Evolutionary conservation across 2,888 invertebrate species (phyloP).

Genomic region (Melanostoma scalare): DNA sequence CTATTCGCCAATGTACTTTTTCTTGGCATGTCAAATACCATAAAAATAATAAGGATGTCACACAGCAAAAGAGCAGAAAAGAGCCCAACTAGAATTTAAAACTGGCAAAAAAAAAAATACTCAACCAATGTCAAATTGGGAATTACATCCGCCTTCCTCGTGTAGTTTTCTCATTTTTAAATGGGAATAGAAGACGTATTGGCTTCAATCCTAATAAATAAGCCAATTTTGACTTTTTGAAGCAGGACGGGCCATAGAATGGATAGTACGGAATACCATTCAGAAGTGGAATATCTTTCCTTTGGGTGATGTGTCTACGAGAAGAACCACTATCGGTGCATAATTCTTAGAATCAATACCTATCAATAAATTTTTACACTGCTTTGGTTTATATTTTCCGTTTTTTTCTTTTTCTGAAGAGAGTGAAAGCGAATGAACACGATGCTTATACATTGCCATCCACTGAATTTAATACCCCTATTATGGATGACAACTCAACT

Average conservation of each 20-base stretch:
- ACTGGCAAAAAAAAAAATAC: too few species aligned
- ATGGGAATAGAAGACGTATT: constrained; percentile 68
- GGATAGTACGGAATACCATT: constrained; percentile 15
- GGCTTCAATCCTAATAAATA: constrained; percentile 73
- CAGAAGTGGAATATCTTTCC: constrained; percentile 51
- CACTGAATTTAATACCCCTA: constrained; percentile 24
- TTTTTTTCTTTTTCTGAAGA: constrained; percentile 13
- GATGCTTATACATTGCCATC: constrained; percentile 38
- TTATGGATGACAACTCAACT: too few species aligned
- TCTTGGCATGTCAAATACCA: too few species aligned
- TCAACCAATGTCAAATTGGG: too few species aligned
- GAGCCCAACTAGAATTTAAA: too few species aligned
- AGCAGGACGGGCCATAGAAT: constrained; percentile 31
- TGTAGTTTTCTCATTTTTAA: constrained; percentile 50
- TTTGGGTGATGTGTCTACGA: constrained; percentile 71
- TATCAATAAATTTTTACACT: constrained; percentile 72
- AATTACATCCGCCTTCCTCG: constrained; percentile 7
- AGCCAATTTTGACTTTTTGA: constrained; percentile 69
- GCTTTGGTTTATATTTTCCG: constrained; percentile 67
- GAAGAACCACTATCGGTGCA: constrained; percentile 58
- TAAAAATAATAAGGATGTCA: too few species aligned
- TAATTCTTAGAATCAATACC: constrained; percentile 69
- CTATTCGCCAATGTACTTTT: too few species aligned
- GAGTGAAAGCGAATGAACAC: constrained; percentile 8
- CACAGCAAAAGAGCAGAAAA: too few species aligned